phyloP scores from a whole-genome alignment of 2,797 vertebrate genomes.

The Harpagifer antarcticus region DNA sequence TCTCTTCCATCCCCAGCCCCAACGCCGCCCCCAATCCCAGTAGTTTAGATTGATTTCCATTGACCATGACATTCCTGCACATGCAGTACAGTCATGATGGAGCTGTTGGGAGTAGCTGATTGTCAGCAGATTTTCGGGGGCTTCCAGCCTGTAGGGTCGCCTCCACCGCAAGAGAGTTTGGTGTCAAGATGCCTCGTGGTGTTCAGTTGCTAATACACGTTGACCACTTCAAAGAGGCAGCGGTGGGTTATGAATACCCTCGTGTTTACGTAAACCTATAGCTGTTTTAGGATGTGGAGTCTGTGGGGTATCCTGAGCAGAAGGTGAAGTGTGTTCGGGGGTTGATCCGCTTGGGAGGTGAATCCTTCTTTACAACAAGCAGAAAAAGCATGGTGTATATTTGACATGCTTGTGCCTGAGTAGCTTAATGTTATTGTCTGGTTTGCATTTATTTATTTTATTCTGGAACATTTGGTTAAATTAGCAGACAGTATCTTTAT shows the following conservation, averaged over 20 bases:
- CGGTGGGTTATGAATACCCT: constrained; percentile 23
- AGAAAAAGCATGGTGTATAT: constrained; percentile 18
- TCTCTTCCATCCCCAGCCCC: constrained; percentile 76
- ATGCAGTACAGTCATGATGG: constrained; percentile 80
- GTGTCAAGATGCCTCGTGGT: constrained; percentile 38
- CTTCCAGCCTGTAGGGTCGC: constrained; percentile 54
- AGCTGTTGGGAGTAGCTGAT: constrained; percentile 75
- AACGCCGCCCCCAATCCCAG: constrained; percentile 69
- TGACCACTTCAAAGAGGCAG: constrained; percentile 50
- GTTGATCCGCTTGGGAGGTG: constrained; percentile 21
- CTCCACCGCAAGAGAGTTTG: constrained; percentile 46
- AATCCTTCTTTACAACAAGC: constrained; percentile 2
- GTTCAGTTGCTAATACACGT: constrained; percentile 30
- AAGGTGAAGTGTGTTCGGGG: constrained; percentile 2
- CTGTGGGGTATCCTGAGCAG: constrained; percentile 21
- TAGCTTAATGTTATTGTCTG: background rate
- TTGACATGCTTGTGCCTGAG: background rate
- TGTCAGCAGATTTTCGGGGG: constrained; percentile 81
- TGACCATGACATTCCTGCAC: constrained; percentile 86
- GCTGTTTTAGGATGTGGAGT: constrained; percentile 34
- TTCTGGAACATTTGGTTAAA: too few relatives aligned
- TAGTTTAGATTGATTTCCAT: constrained; percentile 88
- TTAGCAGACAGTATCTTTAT: too few relatives aligned
- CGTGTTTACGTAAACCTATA: constrained; percentile 38
- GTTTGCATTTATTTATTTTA: background rate